phyloP scores from a whole-genome alignment of 92 coral and sea anemone genomes.

The Epizoanthus scotinus region DNA sequence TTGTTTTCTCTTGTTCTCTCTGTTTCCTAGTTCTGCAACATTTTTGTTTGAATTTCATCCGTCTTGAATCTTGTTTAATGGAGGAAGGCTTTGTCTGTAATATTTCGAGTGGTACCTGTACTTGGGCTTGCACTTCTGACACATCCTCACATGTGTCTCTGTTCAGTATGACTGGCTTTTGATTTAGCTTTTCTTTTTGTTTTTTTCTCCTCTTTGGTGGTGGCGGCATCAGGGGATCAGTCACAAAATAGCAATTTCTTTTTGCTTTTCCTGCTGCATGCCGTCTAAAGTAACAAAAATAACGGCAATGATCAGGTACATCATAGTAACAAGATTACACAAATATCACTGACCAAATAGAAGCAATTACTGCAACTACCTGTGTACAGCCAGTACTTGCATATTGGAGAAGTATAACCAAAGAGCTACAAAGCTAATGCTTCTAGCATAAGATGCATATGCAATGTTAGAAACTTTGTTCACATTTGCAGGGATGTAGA shows the following conservation, averaged over 20 bases:
- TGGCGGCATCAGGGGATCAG: slow-evolving; percentile 26
- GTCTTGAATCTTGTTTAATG: background rate
- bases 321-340: too few species aligned
- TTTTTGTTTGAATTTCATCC: background rate
- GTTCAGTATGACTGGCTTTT: background rate
- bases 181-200: background rate
- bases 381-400: too few species aligned
- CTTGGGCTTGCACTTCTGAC: background rate
- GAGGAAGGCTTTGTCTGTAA: background rate
- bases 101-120: background rate
- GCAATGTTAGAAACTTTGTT: too few species aligned
- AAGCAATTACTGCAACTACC: too few species aligned
- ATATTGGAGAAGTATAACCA: too few species aligned
- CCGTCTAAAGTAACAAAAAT: background rate
- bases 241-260: slow-evolving; percentile 23
- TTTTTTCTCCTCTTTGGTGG: slow-evolving; percentile 27
- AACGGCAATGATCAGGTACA: too few species aligned
- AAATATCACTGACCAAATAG: too few species aligned
- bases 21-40: background rate
- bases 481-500: too few species aligned
- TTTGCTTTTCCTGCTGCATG: slow-evolving; percentile 30
- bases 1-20: background rate
- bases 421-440: too few species aligned
- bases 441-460: too few species aligned
- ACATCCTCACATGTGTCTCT: background rate